These are phyloP conservation scores for Lasioglossum baleicum DNA, from an alignment of 1,140 invertebrate species.

Conservation along the genomic window DNA sequence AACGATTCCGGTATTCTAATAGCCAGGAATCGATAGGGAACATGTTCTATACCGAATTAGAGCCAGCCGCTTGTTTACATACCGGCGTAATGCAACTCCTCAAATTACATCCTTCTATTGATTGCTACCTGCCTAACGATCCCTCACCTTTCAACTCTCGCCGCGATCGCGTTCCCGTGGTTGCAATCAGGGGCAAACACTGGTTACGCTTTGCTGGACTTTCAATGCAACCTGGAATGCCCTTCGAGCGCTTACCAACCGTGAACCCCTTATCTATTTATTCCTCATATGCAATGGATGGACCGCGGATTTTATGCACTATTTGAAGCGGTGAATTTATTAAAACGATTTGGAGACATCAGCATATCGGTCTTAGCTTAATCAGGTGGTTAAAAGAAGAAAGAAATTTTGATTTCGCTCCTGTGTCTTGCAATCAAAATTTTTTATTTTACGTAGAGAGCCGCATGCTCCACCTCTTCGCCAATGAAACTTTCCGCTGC, in stretches of 20 bases:
- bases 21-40: not conserved
- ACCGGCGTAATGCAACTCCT: conserved; percentile 18
- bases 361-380: too few species aligned
- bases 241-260: conserved; percentile 7
- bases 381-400: too few species aligned
- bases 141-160: conserved; percentile 31
- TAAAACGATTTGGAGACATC: too few species aligned
- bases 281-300: not conserved
- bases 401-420: too few species aligned
- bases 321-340: too few species aligned
- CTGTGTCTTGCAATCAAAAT: too few species aligned
- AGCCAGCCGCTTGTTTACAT: conserved; percentile 15
- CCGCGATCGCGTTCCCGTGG: conserved; percentile 9
- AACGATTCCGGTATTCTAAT: not conserved
- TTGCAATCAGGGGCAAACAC: conserved; percentile 1
- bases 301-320: too few species aligned
- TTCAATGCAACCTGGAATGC: not conserved
- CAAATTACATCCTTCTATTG: conserved; percentile 27
- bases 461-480: not conserved
- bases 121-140: conserved; percentile 24
- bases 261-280: not conserved
- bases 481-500: not conserved
- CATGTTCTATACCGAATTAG: not conserved
- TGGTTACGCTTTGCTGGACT: conserved; percentile 1
- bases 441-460: too few species aligned